Evolutionary conservation across 2,797 vertebrate species (phyloP), one percentile per base, ranked within the genome.

Genomic region (Propithecus deckenii): DNA sequence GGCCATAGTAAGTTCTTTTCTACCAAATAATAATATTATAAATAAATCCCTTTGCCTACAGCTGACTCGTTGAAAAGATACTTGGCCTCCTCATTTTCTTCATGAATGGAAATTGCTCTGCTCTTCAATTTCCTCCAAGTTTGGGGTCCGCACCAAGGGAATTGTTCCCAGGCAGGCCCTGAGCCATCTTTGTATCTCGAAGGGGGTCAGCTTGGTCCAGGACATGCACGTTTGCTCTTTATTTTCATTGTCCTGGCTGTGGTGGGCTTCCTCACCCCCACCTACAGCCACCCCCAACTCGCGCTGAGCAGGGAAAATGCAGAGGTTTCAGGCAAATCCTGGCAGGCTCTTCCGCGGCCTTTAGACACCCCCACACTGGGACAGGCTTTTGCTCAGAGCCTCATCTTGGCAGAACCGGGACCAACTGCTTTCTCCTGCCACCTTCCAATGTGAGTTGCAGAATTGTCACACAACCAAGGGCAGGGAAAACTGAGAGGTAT

Each of bases 11-110:
- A 98, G 98, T 98, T 98, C 97, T 94, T 98, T 98, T 96, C 98
- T 97, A 98, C 98, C 98, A 98, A 98, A 98, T 98, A 98, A 98
- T 98, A 98, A 98, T 98, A 97, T 98, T 99, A 98, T 98, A 99
- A 98, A 98, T 98, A 98, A 98, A 98, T 98, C 98, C 96, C 87
- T 5, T 97, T 97, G 97, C 97, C 98, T 98, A 98, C 98, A 98
- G 97, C 98, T 98, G 98, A 98, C 97, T 98, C 97, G 97, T 97
- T 98, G 98, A 98, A 96, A 97, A 98, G 98, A 98, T 97, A 98
- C 93, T 95, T 91, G 12, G 98, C 94, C 86, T 96, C 86, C 79
- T 98, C 57, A 48, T 98, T 98, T 98, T 96, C 96, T 96, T 97
- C 85, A 88, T 94, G 94, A 97, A 97, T 97, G 97, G 97, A 98